Evolutionary conservation across 2,797 vertebrate species (phyloP).

Genomic region (Acropternis orthonyx): DNA sequence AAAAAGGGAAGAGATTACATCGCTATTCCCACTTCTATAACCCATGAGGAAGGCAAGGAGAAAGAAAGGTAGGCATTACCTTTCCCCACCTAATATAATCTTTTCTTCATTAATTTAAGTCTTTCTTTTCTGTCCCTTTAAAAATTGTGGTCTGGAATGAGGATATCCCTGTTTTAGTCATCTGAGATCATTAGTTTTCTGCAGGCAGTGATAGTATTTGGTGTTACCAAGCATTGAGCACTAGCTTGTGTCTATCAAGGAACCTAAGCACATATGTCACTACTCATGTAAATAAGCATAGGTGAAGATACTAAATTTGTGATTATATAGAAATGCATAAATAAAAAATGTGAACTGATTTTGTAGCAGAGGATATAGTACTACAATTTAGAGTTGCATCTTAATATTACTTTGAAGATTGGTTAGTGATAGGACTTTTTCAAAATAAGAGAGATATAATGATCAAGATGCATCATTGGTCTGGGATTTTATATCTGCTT

Average conservation of each 20-base stretch:
- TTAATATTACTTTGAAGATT: background rate
- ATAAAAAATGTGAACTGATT: background rate
- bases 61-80: background rate
- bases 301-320: background rate
- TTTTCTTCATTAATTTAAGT: background rate
- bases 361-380: background rate
- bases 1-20: background rate
- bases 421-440: background rate
- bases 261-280: background rate
- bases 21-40: background rate
- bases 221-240: fast-evolving
- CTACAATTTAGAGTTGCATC: background rate
- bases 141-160: background rate
- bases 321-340: background rate
- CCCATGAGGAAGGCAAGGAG: background rate
- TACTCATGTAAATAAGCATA: background rate
- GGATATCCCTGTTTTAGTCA: background rate
- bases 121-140: background rate
- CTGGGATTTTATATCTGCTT: background rate
- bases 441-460: background rate
- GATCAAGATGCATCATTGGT: background rate
- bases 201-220: background rate
- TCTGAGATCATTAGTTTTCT: background rate
- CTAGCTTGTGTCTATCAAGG: background rate
- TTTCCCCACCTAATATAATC: background rate